Base-by-base conservation (phyloP, 2,888 invertebrate species). In the Drosophila pseudotalamancana region DNA sequence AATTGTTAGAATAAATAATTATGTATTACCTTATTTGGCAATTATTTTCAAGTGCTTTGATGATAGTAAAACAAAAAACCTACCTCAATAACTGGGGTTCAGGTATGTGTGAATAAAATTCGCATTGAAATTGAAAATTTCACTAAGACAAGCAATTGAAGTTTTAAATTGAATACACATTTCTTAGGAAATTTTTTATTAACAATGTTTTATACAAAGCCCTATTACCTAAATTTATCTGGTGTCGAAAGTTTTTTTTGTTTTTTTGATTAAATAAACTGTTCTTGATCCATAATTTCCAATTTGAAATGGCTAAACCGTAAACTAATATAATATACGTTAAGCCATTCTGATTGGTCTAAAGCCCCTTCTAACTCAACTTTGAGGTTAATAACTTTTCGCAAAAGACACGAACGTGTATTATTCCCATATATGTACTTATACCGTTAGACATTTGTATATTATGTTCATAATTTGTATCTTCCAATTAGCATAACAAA, bases 21-120 rank as follows among this genome's bases (percentile, higher is more conserved):
- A 45, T 31, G 18, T 27, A 48, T 50, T 16, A 23, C 49, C 27
- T n/a, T 18, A n/a, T 37, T 45, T 35, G 54, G 35, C n/a, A 21
- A 16, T 51, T 42, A 16, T 51, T 42, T 42, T n/a, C 14, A 43
- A 64, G 32, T 53, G 40, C 18, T 39, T 35, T 50, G 60, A 70
- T 68, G 50, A 67, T 29, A 29, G 5, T 23, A n/a, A n/a, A n/a
- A n/a, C n/a, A n/a, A 37, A 11, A 39, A 61, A 59, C 78, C 85
- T 78, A 81, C 85, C 77, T 69, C 82, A 84, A 78, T 54, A 27
- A n/a, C n/a, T 37, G n/a, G 14, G 11, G 19, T 19, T 2, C 27
- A 49, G 32, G 27, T 62, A 16, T 49, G 35, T 37, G 51, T 3
- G n/a, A n/a, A n/a, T n/a, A n/a, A n/a, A n/a, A n/a, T n/a, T n/a